A percentile compares a stretch with the other conserved stretches of the same genome.
phyloP scores from a whole-genome alignment of 2,797 vertebrate genomes.

The Astyanax mexicanus region DNA sequence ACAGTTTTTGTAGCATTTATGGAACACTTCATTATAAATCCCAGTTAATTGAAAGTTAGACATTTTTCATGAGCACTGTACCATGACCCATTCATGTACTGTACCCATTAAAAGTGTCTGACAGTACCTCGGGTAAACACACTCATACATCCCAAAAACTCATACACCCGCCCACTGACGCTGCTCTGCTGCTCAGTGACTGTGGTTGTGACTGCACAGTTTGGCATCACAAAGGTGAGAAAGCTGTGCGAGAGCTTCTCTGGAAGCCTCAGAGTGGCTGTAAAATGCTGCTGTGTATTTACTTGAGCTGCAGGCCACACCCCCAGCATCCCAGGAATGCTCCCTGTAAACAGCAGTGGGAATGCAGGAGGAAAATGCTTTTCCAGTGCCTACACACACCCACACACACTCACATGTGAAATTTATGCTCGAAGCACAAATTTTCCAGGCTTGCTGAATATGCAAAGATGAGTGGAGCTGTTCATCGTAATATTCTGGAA shows the following conservation, averaged over 20 bases:
- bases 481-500: no score
- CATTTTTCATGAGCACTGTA: no score
- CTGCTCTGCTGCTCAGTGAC: no score
- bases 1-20: no score
- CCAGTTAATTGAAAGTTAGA: no score
- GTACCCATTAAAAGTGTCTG: no score
- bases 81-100: no score
- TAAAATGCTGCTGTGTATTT: conserved; percentile 55
- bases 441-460: not conserved
- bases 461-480: not conserved
- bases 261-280: not conserved
- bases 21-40: no score
- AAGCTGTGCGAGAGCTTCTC: not conserved
- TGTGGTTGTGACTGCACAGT: not conserved
- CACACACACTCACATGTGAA: conserved; percentile 10
- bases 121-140: no score
- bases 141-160: no score
- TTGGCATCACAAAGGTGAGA: conserved; percentile 34
- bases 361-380: conserved; percentile 18
- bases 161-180: no score
- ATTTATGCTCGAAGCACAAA: not conserved
- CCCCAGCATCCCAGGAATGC: conserved; percentile 42
- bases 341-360: conserved; percentile 27
- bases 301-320: conserved; percentile 11
- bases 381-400: conserved; percentile 22